Evolutionary conservation across 1,140 invertebrate genomes (phyloP), one percentile per base, ranked within the genome.

Genomic region (Caenorhabditis latens): DNA sequence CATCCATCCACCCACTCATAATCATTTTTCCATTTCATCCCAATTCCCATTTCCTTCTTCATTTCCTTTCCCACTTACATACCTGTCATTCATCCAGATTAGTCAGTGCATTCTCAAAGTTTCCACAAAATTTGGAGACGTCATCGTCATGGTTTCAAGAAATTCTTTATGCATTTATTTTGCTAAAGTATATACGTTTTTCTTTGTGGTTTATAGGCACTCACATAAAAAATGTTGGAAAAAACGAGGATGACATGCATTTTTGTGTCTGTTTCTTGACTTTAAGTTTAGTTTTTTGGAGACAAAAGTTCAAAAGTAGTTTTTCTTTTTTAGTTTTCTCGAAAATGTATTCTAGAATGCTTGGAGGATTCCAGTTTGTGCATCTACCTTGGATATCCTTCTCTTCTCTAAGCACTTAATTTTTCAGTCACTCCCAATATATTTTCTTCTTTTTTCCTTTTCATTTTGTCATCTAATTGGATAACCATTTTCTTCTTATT

Each of bases 131-230:
- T 32, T 32, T 32, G 32, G 32, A 32, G 32, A 32, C 32, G 32
- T 32, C 32, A 75, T 75, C 43, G 67, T 75, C 67, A 75, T 75
- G 67, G 67, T 75, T 75, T 75, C 67, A 6, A 5, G 42, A 6
- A 13, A 14, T 40, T 67, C n/a, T 43, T 46, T 40, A 75, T 75
- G 67, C 67, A 75, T 75, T 71, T 19, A 3, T 7, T 5, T 71
- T 21, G 46, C 32, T 32, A 32, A 32, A 32, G 32, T 32, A 42
- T 46, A 46, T 48, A 40, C 43, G 46, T 43, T 75, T 40, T 40
- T 40, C 32, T 65, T 65, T 65, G 21, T 65, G 40, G 32, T 65
- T 65, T 46, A 48, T 75, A 48, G 67, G 43, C 67, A 46, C 32
- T 65, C 61, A 42, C 61, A 65, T 65, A 40, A 65, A 65, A 65